These are phyloP conservation scores for Myiotriccus ornatus DNA, from an alignment of 2,797 vertebrate genomes.

Conservation along the genomic window DNA sequence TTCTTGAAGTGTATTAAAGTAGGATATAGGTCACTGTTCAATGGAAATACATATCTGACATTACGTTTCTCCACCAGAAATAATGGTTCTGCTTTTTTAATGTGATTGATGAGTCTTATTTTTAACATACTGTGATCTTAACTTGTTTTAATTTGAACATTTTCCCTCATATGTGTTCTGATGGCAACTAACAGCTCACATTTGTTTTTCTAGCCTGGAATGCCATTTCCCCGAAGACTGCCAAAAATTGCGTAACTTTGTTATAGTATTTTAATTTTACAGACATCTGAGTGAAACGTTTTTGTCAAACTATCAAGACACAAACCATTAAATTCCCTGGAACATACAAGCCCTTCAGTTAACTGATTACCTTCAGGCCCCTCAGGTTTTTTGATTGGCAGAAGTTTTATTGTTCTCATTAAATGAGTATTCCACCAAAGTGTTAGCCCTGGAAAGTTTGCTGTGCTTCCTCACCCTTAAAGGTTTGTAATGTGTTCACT, in stretches of 20 bases:
- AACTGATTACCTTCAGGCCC: conserved; percentile 36
- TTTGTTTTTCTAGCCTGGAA: conserved; percentile 40
- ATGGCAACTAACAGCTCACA: not conserved
- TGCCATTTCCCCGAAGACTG: conserved; percentile 17
- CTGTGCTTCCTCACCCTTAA: not conserved
- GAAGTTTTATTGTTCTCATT: conserved; percentile 28
- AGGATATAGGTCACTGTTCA: not conserved
- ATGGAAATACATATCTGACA: not conserved
- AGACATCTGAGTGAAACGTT: conserved; percentile 11
- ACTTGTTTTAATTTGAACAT: conserved; percentile 2
- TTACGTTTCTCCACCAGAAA: not conserved
- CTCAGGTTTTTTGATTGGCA: conserved; percentile 40
- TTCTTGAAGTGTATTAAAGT: not conserved
- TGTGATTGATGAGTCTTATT: conserved; percentile 38
- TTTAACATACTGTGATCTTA: conserved; percentile 43
- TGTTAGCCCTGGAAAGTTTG: not conserved
- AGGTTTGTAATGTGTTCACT: not conserved
- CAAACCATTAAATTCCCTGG: conserved; percentile 30
- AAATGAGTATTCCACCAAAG: not conserved
- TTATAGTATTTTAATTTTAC: conserved; percentile 43
- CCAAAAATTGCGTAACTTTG: conserved; percentile 42
- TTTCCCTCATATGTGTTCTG: not conserved
- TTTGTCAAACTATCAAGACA: conserved; percentile 47
- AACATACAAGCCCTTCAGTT: not conserved
- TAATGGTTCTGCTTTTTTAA: not conserved